These are phyloP conservation scores for Telmatochromis sp. DNA, from an alignment of 2,113 vertebrate genomes.

Conservation along the genomic window DNA sequence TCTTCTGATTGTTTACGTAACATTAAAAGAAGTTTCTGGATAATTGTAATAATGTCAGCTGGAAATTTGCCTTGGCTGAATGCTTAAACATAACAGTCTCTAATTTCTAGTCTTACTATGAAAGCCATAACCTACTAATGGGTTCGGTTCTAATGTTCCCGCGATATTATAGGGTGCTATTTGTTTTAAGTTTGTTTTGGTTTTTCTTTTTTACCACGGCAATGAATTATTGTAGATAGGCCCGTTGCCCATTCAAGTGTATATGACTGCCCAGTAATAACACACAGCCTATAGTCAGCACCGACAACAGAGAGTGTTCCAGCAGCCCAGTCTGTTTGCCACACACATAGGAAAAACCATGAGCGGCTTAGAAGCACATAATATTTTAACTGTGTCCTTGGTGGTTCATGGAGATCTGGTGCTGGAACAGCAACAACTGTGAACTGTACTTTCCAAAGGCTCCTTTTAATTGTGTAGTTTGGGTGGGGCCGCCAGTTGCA, in stretches of 20 bases:
- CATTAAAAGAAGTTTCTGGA: background rate
- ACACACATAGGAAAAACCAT: background rate
- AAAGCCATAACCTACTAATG: background rate
- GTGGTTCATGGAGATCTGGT: background rate
- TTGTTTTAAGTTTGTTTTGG: background rate
- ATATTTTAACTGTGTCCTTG: background rate
- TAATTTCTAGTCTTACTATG: background rate
- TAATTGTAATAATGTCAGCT: background rate
- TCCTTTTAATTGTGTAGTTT: background rate
- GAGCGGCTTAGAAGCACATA: background rate
- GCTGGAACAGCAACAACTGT: background rate
- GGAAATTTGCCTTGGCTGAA: rapidly evolving
- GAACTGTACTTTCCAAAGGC: background rate
- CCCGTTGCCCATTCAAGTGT: background rate
- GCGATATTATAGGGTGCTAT: background rate
- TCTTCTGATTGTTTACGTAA: background rate
- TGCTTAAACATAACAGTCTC: background rate
- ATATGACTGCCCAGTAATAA: background rate
- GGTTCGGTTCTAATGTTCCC: background rate
- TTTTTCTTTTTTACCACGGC: background rate
- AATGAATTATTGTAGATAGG: background rate
- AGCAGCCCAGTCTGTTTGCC: background rate
- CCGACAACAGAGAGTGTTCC: conserved; percentile 29
- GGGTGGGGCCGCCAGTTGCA: background rate
- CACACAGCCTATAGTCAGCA: background rate